These are phyloP conservation scores for Pontoporia blainvillei DNA, from an alignment of 2,113 vertebrate genomes.

Conservation along the genomic window DNA sequence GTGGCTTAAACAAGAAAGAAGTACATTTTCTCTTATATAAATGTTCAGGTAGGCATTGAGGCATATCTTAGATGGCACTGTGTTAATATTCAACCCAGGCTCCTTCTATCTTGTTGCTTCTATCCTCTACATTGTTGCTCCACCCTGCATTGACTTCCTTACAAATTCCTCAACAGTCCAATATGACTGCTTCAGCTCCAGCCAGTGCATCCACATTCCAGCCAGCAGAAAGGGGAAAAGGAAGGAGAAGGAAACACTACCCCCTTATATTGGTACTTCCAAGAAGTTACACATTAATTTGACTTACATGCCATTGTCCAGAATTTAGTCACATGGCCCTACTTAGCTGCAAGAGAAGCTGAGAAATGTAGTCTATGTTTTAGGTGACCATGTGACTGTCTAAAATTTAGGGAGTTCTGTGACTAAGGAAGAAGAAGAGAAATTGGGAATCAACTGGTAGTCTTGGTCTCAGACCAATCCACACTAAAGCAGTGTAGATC, in stretches of 20 bases:
- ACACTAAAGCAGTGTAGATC: neutral
- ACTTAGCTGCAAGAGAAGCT: neutral
- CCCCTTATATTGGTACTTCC: neutral
- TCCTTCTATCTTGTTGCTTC: neutral
- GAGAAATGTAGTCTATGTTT: neutral
- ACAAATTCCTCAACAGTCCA: neutral
- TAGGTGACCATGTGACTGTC: neutral
- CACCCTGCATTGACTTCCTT: neutral
- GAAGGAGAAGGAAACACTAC: neutral
- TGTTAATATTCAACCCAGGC: neutral
- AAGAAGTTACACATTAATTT: neutral
- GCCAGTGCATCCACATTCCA: neutral
- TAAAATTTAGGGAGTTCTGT: neutral
- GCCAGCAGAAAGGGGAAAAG: neutral
- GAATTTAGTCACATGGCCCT: neutral
- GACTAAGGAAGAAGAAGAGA: neutral
- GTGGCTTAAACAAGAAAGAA: neutral
- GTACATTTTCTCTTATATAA: neutral
- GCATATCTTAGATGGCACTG: neutral
- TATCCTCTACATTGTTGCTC: neutral
- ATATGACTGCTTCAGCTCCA: neutral
- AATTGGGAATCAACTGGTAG: neutral
- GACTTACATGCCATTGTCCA: neutral
- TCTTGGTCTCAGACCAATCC: neutral
- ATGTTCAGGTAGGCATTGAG: neutral